A percentile compares a stretch with the other conserved stretches of the same genome.
Evolutionary conservation across 2,888 invertebrate genomes (phyloP).

Genomic region (Pardosa pseudoannulata): DNA sequence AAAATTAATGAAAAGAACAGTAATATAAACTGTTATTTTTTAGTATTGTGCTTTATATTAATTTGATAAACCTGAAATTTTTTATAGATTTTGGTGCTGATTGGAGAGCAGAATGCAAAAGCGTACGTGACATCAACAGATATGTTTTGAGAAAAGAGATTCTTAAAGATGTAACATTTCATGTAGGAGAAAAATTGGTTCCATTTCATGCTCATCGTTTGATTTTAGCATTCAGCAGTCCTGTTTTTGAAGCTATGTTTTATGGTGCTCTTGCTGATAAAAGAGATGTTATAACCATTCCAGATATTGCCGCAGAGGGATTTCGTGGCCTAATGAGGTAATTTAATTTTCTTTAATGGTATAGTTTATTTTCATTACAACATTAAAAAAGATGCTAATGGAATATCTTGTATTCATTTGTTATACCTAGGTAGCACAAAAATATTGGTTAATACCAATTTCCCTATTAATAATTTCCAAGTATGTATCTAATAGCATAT

Average conservation of each 20-base stretch:
- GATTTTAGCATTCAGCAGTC: slow-evolving; percentile 19
- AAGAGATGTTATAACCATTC: not conserved
- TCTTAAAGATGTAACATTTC: slow-evolving; percentile 15
- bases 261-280: slow-evolving; percentile 29
- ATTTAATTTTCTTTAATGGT: too few relatives aligned
- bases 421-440: too few relatives aligned
- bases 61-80: not conserved
- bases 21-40: too few relatives aligned
- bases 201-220: slow-evolving; percentile 18
- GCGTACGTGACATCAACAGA: not conserved
- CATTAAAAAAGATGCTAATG: too few relatives aligned
- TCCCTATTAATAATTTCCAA: too few relatives aligned
- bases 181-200: not conserved
- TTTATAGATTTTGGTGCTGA: not conserved
- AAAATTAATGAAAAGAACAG: too few relatives aligned
- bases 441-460: too few relatives aligned
- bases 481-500: too few relatives aligned
- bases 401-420: too few relatives aligned
- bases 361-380: too few relatives aligned
- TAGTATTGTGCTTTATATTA: too few relatives aligned
- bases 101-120: not conserved
- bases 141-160: not conserved
- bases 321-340: slow-evolving; percentile 23
- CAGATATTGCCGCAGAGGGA: slow-evolving; percentile 31
- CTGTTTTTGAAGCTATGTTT: slow-evolving; percentile 55